Evolutionary conservation across 2,888 invertebrate species (phyloP), one percentile per base, ranked within the genome.

Genomic region (Xestoiulus laeticollis): DNA sequence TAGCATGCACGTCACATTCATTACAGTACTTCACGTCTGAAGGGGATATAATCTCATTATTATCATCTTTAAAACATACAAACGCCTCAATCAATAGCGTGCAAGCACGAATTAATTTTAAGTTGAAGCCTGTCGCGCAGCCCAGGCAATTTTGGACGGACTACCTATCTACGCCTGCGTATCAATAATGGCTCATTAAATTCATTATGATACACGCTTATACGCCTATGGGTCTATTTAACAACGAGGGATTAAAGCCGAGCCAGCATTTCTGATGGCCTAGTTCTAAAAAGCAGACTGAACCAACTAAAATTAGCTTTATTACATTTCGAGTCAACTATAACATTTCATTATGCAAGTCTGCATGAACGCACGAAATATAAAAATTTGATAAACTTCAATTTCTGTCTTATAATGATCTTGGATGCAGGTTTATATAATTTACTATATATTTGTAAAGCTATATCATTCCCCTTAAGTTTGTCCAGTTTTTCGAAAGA

Each of bases 21-120:
- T 68, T 68, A 68, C 22, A 68, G 22, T 26, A 68, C 68, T 68
- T 68, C 68, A 12, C 68, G 22, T 68, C 12, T 22, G 26, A 68
- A 22, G 68, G 68, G 68, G 68, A 22, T 1, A 68, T 68, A 68
- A 68, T 68, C 68, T 26, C 68, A 22, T 26, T 68, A 22, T 68
- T 68, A 68, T 68, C 68, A 68, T 26, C 68, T 68, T 68, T 68
- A 68, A 68, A 68, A 68, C 68, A 68, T 68, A 68, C 68, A 68
- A 68, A 68, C 22, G 68, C 68, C 68, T 68, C 26, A 68, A 68
- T 68, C 68, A 68, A 68, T 68, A 68, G 22, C 68, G 22, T 22
- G 68, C 68, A 22, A 68, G 26, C 68, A 22, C 22, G 68, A 22
- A 68, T 68, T 68, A 68, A 68, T 68, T 68, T 68, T 22, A 68